phyloP scores from a whole-genome alignment of 2,113 vertebrate species.

The Rutilus rutilus region DNA sequence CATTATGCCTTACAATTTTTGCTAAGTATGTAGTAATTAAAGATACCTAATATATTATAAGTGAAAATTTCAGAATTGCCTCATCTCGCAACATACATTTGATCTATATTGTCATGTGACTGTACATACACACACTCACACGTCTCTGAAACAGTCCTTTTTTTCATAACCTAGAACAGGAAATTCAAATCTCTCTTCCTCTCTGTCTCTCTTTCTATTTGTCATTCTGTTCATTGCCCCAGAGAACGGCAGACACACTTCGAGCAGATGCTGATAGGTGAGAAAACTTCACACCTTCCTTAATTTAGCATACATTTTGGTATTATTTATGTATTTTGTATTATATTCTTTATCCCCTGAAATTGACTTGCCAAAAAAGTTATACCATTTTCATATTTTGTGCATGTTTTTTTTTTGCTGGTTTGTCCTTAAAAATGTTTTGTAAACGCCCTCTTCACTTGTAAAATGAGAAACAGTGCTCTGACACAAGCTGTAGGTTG shows the following conservation, averaged over 20 bases:
- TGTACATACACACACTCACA: constrained; percentile 12
- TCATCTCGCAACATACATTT: background rate
- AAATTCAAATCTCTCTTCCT: constrained; percentile 39
- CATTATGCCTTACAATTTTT: too few species aligned
- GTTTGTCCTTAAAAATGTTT: background rate
- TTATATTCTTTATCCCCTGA: background rate
- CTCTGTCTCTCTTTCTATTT: constrained; percentile 24
- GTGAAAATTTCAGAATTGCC: too few species aligned
- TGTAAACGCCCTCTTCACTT: background rate
- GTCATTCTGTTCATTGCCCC: constrained; percentile 54
- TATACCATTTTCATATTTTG: too few species aligned
- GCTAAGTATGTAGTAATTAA: too few species aligned
- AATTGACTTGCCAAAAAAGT: background rate
- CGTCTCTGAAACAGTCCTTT: background rate
- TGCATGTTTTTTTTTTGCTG: background rate
- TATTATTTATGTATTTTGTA: background rate
- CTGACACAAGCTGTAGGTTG: background rate
- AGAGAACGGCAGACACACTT: constrained; percentile 79
- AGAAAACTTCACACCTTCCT: constrained; percentile 42
- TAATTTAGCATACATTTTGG: background rate
- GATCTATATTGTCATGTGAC: background rate
- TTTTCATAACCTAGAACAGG: constrained; percentile 40
- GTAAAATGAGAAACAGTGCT: background rate
- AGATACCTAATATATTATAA: too few species aligned
- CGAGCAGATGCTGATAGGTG: constrained; percentile 80